Evolutionary conservation across 2,888 invertebrate species (phyloP).

Genomic region (Anthophora plumipes): DNA sequence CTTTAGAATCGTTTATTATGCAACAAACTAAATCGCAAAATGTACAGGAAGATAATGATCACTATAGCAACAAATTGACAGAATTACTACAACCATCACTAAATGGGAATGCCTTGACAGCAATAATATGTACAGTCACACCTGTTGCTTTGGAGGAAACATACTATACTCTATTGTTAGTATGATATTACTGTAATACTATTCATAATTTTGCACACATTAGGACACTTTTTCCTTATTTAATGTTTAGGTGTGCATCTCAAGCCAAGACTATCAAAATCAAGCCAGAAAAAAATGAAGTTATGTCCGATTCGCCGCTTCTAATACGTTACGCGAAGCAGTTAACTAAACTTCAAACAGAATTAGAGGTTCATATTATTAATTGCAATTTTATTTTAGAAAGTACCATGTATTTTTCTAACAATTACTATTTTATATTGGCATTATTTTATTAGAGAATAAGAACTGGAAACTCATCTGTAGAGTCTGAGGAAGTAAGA

Average conservation of each 20-base stretch:
- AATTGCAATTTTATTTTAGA: background rate
- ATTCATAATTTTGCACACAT: background rate
- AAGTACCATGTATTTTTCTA: background rate
- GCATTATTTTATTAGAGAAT: constrained; percentile 61
- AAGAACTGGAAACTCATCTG: constrained; percentile 59
- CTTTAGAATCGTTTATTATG: constrained; percentile 92
- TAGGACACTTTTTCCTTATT: constrained; percentile 35
- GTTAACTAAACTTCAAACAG: constrained; percentile 87
- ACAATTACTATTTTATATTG: constrained; percentile 15
- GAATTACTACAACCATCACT: constrained; percentile 93
- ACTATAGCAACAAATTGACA: constrained; percentile 94
- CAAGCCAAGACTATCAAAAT: constrained; percentile 93
- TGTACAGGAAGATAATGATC: constrained; percentile 86
- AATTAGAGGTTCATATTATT: constrained; percentile 85
- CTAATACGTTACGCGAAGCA: constrained; percentile 89
- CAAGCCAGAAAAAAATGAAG: constrained; percentile 91
- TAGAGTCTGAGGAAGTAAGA: constrained; percentile 74
- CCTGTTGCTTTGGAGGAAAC: constrained; percentile 92
- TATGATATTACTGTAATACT: constrained; percentile 45
- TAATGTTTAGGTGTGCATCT: constrained; percentile 89
- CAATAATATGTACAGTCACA: constrained; percentile 94
- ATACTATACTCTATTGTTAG: constrained; percentile 87
- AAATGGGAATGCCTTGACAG: constrained; percentile 94
- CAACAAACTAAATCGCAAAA: constrained; percentile 89
- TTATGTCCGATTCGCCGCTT: constrained; percentile 89